Base-by-base conservation (phyloP, 2,113 vertebrate species). In the Struthidea cinerea region DNA sequence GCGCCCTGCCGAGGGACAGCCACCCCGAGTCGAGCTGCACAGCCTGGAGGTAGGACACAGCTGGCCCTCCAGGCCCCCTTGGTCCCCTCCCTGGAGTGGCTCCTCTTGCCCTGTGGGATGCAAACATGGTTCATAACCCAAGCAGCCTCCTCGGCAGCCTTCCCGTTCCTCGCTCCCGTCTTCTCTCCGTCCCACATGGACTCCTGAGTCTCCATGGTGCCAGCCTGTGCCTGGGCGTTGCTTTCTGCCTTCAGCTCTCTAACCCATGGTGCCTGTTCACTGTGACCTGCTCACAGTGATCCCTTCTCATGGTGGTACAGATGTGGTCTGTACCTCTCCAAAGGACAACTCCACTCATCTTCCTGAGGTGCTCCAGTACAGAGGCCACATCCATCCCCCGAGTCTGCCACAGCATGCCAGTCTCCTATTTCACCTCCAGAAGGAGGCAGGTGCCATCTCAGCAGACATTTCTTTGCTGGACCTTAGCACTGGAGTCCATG, bases 11-110 rank as follows among this genome's bases (percentile, higher is more conserved):
- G 96, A 98, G 59, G 98, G 98, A 41, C 98, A 97, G 16, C 95
- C 94, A 2, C 97, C 98, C 59, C 96, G 93, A 2, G 96, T 99
- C 4, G 97, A 99, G 88, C 91, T 99, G 50, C 99, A 99, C 95
- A 99, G 98, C 97, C 92, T 99, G 91, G 99, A 99, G 98, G 99
- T 99, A 97, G 59, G 61, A 12, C 57, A 67, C 56, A 75, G n/a
- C 53, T 14, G 1, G 10, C 55, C 23, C 21, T 73, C 16, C 56
- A 63, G 23, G 32, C 8, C 0, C 4, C 24, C 26, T 6, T 0
- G 1, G 5, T 49, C 9, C 33, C 33, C 41, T 76, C 13, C 5
- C 42, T 49, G 39, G 23, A 57, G 33, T 4, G 7, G 10, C 7
- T 76, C 1, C 28, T 44, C 39, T 30, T 42, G 9, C 9, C 49